phyloP scores from a whole-genome alignment of 1,140 invertebrate genomes.

The Brachionus calyciflorus region DNA sequence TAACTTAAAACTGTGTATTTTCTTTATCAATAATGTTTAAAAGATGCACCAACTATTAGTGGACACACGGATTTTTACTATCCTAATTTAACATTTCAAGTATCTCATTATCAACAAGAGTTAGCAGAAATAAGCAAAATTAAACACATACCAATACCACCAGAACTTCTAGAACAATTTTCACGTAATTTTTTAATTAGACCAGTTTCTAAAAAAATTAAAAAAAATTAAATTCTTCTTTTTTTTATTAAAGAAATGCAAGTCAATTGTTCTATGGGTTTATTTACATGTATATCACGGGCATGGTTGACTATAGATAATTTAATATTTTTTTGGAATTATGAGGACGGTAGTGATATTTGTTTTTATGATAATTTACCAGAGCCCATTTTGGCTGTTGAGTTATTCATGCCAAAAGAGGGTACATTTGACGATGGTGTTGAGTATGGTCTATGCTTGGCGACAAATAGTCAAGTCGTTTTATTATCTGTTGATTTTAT shows the following conservation, averaged over 20 bases:
- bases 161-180: conserved; percentile 88
- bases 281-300: conserved; percentile 89
- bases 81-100: conserved; percentile 68
- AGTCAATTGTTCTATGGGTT: conserved; percentile 88
- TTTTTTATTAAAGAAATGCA: conserved; percentile 64
- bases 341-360: conserved; percentile 69
- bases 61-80: conserved; percentile 85
- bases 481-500: conserved; percentile 75
- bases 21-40: background rate
- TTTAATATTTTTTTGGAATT: conserved; percentile 94
- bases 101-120: conserved; percentile 64
- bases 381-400: background rate
- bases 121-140: conserved; percentile 72
- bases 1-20: too few relatives aligned
- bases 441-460: conserved; percentile 82
- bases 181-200: conserved; percentile 78
- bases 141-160: conserved; percentile 80
- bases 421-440: conserved; percentile 75
- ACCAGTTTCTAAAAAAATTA: too few relatives aligned
- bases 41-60: conserved; percentile 70
- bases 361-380: conserved; percentile 39
- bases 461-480: conserved; percentile 87
- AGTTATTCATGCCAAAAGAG: conserved; percentile 47
- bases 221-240: too few relatives aligned
- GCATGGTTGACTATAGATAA: conserved; percentile 96